These are phyloP conservation scores for Frankliniella intonsa DNA, from an alignment of 2,888 invertebrate genomes.

Conservation along the genomic window DNA sequence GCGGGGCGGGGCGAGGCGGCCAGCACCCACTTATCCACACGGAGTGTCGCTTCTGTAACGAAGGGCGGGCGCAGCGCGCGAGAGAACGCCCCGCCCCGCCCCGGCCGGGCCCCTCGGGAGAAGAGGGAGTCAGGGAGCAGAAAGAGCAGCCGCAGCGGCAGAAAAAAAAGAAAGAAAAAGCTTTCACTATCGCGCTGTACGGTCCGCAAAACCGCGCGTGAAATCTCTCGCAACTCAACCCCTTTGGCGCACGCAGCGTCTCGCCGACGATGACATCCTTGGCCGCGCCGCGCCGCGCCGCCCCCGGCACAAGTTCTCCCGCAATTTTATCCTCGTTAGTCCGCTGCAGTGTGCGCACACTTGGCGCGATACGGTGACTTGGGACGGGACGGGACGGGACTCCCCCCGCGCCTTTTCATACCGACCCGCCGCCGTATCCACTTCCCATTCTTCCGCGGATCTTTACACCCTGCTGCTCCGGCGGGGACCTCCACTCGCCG, in stretches of 20 bases:
- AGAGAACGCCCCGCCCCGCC: too few relatives aligned
- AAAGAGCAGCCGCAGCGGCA: neutral
- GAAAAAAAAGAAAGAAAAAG: neutral
- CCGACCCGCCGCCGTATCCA: too few relatives aligned
- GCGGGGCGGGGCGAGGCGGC: neutral
- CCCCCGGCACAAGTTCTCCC: neutral
- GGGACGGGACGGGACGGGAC: too few relatives aligned
- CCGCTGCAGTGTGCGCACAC: too few relatives aligned
- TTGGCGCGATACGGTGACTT: too few relatives aligned
- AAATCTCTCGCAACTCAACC: neutral
- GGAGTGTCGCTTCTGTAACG: neutral
- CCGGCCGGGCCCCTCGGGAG: too few relatives aligned
- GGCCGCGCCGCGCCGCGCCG: neutral
- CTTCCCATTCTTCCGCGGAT: too few relatives aligned
- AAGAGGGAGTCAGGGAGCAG: neutral
- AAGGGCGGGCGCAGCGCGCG: neutral
- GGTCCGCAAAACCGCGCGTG: neutral
- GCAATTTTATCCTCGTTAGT: too few relatives aligned
- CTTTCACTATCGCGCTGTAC: neutral
- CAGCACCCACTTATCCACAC: slow-evolving; percentile 11
- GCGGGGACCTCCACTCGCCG: too few relatives aligned
- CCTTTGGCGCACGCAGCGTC: neutral
- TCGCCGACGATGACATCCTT: neutral
- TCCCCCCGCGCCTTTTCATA: too few relatives aligned
- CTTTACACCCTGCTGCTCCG: too few relatives aligned